Base-by-base conservation (phyloP, 2,888 invertebrate genomes). In the Drosophila nr. medialis region DNA sequence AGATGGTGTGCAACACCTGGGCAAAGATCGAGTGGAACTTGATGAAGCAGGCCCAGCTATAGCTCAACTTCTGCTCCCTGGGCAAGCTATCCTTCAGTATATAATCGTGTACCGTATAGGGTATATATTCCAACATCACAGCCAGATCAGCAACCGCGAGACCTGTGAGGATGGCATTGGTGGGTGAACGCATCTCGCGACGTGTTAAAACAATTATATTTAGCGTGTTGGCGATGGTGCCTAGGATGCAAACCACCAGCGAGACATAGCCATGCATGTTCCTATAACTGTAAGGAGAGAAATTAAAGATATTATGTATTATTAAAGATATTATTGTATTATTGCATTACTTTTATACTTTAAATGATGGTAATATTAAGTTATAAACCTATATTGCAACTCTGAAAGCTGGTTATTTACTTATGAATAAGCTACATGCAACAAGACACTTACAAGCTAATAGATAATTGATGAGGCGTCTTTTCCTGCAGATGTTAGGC, bases 81-180 rank as follows among this genome's bases (percentile, higher is more conserved):
- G 80, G 94, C 93, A 89, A 93, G 55, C 80, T 91, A 59, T 92
- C 89, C 40, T 84, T 90, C 80, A 96, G 95, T 71, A 97, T 94
- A 88, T 96, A 96, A 92, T 96, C 95, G 92, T 97, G 97, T 62
- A 96, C 94, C 3, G 96, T 96, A 92, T 97, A 98, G 0, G 98
- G 98, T 76, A 99, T 96, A 93, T 98, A 99, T 88, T 98, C 98
- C 86, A 98, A 94, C 96, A 99, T 98, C 21, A 98, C 98, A n/a
- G 98, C 94, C 38, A 99, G 94, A 92, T 99, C 99, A 21, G 98
- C 97, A 11, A 98, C 96, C 0, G 99, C 99, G 36, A 98, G 94
- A 7, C 97, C 97, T 0, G 98, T 98, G 48, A 99, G 95, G 69
- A 99, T 98, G 60, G 97, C 95, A 93, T 99, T 99, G 34, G 98